Percentiles rank a stretch among this genome's conserved stretches.
Evolutionary conservation across 2,797 vertebrate genomes (phyloP).

Genomic region (Cottoperca gobio): DNA sequence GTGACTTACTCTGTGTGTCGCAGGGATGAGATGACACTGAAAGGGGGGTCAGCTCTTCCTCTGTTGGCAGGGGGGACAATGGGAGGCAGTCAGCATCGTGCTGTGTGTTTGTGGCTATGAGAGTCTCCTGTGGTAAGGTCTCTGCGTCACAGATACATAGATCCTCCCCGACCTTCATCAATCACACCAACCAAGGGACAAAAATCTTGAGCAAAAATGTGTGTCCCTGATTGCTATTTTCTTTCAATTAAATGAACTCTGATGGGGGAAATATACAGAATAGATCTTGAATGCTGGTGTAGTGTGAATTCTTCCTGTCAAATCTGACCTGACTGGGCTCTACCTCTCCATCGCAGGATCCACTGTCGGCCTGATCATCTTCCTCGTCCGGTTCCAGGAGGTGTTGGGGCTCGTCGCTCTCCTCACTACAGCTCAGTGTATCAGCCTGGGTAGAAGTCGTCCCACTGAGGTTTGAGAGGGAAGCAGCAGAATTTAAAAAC

Average conservation of each 20-base stretch:
- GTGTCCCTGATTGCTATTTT: neutral
- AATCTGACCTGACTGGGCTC: slow-evolving; percentile 43
- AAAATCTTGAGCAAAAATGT: slow-evolving; percentile 2
- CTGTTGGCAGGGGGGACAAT: slow-evolving; percentile 46
- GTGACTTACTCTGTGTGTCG: slow-evolving; percentile 52
- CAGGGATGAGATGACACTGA: slow-evolving; percentile 52
- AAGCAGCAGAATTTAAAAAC: slow-evolving; percentile 49
- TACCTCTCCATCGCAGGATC: slow-evolving; percentile 34
- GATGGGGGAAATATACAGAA: neutral
- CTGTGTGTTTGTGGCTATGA: slow-evolving; percentile 41
- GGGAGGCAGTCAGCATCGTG: slow-evolving; percentile 41
- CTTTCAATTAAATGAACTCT: neutral
- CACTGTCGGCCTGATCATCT: neutral
- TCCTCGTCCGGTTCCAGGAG: slow-evolving; percentile 27
- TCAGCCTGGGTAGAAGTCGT: slow-evolving; percentile 48
- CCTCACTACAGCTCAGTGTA: slow-evolving; percentile 14
- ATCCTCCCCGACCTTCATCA: slow-evolving; percentile 48
- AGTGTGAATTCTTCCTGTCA: neutral
- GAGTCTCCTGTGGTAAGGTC: slow-evolving; percentile 40
- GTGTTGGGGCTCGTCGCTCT: slow-evolving; percentile 16
- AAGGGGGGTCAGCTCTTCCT: slow-evolving; percentile 42
- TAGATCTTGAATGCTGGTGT: neutral
- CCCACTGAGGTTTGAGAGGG: slow-evolving; percentile 59
- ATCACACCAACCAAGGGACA: slow-evolving; percentile 25
- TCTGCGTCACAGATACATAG: slow-evolving; percentile 37